Evolutionary conservation across 2,888 invertebrate species (phyloP).

Genomic region (Ophion obscuratus): DNA sequence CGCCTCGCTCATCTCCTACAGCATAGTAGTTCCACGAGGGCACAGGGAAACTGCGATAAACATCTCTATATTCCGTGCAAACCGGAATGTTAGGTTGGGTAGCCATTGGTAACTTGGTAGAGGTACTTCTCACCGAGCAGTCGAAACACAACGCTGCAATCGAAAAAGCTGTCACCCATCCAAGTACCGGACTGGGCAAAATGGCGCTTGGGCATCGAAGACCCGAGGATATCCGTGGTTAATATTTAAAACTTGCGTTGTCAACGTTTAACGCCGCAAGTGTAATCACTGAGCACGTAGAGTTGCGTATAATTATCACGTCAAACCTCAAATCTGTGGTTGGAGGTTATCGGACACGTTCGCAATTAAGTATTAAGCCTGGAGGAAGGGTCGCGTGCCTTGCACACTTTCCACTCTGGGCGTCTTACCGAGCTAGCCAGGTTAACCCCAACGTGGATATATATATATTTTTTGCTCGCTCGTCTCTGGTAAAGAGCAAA

Average conservation of each 20-base stretch:
- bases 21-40: no score
- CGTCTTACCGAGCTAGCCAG: neutral
- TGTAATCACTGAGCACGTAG: neutral
- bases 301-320: neutral
- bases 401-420: neutral
- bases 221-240: neutral
- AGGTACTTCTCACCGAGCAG: no score
- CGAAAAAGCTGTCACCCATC: no score
- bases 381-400: neutral
- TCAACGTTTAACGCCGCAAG: neutral
- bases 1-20: no score
- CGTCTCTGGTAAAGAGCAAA: neutral
- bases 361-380: neutral
- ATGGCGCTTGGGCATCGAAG: no score
- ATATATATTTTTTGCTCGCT: neutral
- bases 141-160: no score
- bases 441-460: neutral
- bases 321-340: neutral
- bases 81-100: no score
- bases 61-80: no score
- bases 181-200: no score
- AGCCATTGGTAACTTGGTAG: no score
- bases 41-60: no score
- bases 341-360: neutral
- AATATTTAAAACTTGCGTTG: neutral